Conservation (phyloP, 2,888 invertebrate species). For the Charanyca ferruginea region DNA sequence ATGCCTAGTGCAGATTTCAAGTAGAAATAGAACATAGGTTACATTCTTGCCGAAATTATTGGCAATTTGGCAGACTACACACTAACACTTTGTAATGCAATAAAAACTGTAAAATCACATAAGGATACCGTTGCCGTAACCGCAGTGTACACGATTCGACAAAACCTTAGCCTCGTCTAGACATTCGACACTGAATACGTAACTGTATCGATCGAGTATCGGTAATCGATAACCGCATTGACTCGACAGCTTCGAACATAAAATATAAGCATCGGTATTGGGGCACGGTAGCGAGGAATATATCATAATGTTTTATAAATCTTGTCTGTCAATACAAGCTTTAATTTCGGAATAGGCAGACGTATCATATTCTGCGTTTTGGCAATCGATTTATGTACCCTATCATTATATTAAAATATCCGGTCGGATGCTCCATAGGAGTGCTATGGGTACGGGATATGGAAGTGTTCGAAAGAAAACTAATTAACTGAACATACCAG, state of each 20-base stretch:
- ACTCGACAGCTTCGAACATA: not conserved
- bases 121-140: slow-evolving; percentile 49
- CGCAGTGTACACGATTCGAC: slow-evolving; percentile 38
- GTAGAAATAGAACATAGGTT: not conserved
- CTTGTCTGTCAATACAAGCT: slow-evolving; percentile 8
- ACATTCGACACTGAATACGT: slow-evolving; percentile 42
- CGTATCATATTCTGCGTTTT: too few relatives aligned
- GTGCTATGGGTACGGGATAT: too few relatives aligned
- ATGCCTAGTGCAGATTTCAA: not conserved
- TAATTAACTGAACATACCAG: too few relatives aligned
- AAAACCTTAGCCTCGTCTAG: slow-evolving; percentile 45
- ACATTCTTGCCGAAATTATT: not conserved
- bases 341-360: not conserved
- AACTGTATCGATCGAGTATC: slow-evolving; percentile 55
- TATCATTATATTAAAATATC: not conserved
- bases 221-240: slow-evolving; percentile 28
- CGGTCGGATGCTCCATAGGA: not conserved
- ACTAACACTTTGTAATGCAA: not conserved
- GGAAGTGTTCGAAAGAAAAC: too few relatives aligned
- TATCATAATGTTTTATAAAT: slow-evolving; percentile 5
- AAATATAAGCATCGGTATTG: not conserved
- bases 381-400: not conserved
- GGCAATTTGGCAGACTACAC: not conserved
- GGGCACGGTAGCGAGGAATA: slow-evolving; percentile 10
- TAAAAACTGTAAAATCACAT: slow-evolving; percentile 34